Evolutionary conservation across 2,888 invertebrate genomes (phyloP), one percentile per base, ranked within the genome.

Genomic region (Diachrysia chrysitis): DNA sequence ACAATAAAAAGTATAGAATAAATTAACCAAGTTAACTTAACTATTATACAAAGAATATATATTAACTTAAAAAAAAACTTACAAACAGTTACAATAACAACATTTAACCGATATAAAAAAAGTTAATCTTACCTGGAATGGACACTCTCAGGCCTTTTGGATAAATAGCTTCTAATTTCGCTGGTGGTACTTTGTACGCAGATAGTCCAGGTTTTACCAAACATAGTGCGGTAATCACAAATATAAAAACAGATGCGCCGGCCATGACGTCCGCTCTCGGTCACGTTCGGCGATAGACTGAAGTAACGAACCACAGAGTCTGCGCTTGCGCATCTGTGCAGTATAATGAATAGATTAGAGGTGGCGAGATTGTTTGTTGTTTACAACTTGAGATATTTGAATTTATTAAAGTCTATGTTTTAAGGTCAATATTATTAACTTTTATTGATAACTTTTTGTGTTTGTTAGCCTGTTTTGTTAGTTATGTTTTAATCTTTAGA

Each of bases 131-230:
- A 90, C 90, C 90, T 82, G 78, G 78, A 53, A 97, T 95, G 0
- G 96, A 96, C 0, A 96, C 96, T 57, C 95, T 91, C 0, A 97
- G 84, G 66, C 97, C 97, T 84, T 88, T 95, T 0, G 97, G 97
- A 76, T 93, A 92, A 42, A 96, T 92, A 2, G 96, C 96, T 84
- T 96, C 96, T 0, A 97, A 89, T 65, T 92, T 95, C 0, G 96
- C 96, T 0, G 92, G 91, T 0, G 96, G 96, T 0, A 96, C 95
- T 1, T 73, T 83, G 63, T 94, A 93, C 48, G 90, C 83, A 2
- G 79, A 82, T 1, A 82, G 83, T 53, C 83, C 67, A 0, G 74
- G 78, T 46, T 85, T 85, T 0, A 73, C 85, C 46, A 61, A 57
- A 66, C 83, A 83, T 66, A 78, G 69, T 29, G 83, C 79, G 32